Evolutionary conservation across 2,888 invertebrate genomes (phyloP), one percentile per base, ranked within the genome.

Genomic region (Tanytarsus gracilentus): DNA sequence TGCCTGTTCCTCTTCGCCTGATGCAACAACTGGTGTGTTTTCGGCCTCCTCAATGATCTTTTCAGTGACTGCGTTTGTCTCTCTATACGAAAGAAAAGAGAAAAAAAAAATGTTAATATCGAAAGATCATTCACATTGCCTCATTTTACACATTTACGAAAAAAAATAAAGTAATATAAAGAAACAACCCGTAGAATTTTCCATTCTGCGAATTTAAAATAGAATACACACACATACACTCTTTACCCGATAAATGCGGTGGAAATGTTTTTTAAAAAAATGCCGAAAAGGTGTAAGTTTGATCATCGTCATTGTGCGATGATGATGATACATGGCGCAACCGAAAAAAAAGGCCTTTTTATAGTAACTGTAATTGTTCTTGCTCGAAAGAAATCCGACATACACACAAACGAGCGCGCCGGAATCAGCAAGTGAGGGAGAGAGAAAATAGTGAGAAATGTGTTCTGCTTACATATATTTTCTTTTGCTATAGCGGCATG

Each of bases 281-380:
- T 27, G 26, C 53, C 53, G 53, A 53, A 53, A 53, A 53, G 53
- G 33, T 53, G 23, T 18, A 18, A 18, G 18, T n/a, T n/a, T n/a
- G n/a, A n/a, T n/a, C n/a, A n/a, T n/a, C n/a, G n/a, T n/a, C n/a
- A n/a, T n/a, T n/a, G n/a, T n/a, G n/a, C n/a, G n/a, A n/a, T n/a
- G n/a, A n/a, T n/a, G n/a, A n/a, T n/a, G n/a, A 25, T 30, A 29
- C 14, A 51, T 16, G 30, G 9, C 51, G 6, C 25, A 33, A 44
- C 16, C 14, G 18, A 36, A 53, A 36, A n/a, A n/a, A n/a, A n/a
- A n/a, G n/a, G n/a, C n/a, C 53, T 36, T 53, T 53, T 53, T 53
- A 36, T 53, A 33, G 21, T 53, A 53, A 53, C 53, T 53, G 53
- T 53, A 53, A 53, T 36, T 25, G 53, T 53, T 53, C 53, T 52